phyloP scores from a whole-genome alignment of 1,140 invertebrate species.

The Drosophila grimshawi region DNA sequence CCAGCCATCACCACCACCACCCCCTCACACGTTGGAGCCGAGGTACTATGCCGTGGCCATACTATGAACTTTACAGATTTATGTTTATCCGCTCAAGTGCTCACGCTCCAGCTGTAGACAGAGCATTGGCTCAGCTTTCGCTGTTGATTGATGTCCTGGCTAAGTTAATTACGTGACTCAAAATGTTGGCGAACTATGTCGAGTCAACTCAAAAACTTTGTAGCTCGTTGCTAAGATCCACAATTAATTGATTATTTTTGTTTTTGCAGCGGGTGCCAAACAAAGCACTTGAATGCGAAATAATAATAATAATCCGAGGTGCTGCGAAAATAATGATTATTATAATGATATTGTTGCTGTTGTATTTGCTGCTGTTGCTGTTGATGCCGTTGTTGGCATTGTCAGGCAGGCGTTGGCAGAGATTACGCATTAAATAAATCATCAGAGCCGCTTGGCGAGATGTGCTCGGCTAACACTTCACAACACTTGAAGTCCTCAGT shows the following conservation, averaged over 20 bases:
- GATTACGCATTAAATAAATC: conserved; percentile 82
- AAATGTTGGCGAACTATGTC: conserved; percentile 51
- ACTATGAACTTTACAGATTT: conserved; percentile 71
- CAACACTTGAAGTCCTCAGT: conserved; percentile 48
- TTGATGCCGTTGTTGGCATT: conserved; percentile 15
- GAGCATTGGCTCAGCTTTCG: conserved; percentile 5
- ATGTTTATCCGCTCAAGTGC: conserved; percentile 73
- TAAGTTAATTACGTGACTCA: conserved; percentile 79
- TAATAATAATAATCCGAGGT: conserved; percentile 68
- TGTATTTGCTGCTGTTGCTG: conserved; percentile 21
- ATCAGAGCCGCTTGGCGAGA: conserved; percentile 57
- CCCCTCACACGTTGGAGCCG: neutral
- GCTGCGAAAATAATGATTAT: conserved; percentile 77
- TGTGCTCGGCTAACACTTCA: conserved; percentile 71
- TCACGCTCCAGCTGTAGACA: conserved; percentile 20
- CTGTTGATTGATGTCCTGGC: conserved; percentile 74
- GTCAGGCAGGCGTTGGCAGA: conserved; percentile 69
- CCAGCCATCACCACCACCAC: conserved; percentile 11
- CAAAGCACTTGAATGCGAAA: conserved; percentile 62
- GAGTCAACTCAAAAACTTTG: conserved; percentile 62
- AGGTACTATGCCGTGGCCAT: conserved; percentile 30
- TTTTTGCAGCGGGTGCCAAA: conserved; percentile 36
- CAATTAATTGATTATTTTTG: conserved; percentile 77
- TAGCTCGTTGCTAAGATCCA: conserved; percentile 47
- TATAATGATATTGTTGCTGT: conserved; percentile 50